Base-by-base conservation (phyloP, 2,888 invertebrate species). In the Drosophila anceps region DNA sequence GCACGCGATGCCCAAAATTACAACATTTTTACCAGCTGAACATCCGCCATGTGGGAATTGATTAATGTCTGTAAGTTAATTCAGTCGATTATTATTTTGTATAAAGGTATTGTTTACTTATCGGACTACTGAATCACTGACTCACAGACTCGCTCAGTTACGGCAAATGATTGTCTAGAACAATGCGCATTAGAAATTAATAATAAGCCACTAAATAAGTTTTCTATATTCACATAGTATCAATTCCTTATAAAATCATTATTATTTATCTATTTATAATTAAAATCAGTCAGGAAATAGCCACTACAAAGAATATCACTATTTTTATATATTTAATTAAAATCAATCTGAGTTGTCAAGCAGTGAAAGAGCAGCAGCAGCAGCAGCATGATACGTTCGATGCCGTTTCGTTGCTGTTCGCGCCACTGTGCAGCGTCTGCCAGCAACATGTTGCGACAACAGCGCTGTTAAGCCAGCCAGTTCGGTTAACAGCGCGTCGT, bases 391-490 rank as follows among this genome's bases (percentile, higher is more conserved):
- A 29, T 13, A n/a, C 2, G 35, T n/a, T 35, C 33, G 9, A 15
- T 20, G 4, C 31, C 13, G 13, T 39, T 55, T 18, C n/a, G 18
- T 31, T 33, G n/a, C n/a, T 46, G 31, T 10, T 7, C n/a, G 27
- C 10, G 41, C 48, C 79, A 76, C 75, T 76, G 80, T 79, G 67
- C 77, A 54, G 37, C 31, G 48, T 24, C 29, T 9, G 58, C 18
- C 51, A 71, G 76, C 77, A 78, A 79, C 77, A 77, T 77, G 76
- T 79, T 77, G 77, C 77, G 63, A 78, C 80, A 78, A 76, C 80
- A 76, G 65, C 43, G 57, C 79, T 76, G 76, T 55, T 72, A 64
- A 18, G 20, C 13, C 27, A 13, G 44, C 39, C 58, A 72, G 79
- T 76, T 68, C 41, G 48, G 13, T 59, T 68, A 72, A 72, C 80